Base-by-base conservation (phyloP, 2,113 vertebrate species). In the Corynorhinus townsendii region DNA sequence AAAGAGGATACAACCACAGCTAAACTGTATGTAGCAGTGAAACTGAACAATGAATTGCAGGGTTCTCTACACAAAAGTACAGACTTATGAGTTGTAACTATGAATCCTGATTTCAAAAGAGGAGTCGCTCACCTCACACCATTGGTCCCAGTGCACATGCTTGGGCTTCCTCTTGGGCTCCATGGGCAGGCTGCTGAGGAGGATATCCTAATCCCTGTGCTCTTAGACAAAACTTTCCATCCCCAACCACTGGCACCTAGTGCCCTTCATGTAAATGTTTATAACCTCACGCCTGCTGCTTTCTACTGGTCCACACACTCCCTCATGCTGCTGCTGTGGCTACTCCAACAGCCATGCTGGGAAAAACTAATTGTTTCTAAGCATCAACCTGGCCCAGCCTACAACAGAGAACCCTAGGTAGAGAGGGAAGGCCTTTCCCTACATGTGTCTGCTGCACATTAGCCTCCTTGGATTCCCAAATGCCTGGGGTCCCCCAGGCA, bases 231-330 rank as follows among this genome's bases (percentile, higher is more conserved):
- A 73, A 35, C 14, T 26, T 52, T 59, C 71, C 11, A 0, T 16
- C 35, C 19, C 62, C 19, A 38, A 5, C 5, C 75, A 20, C 22
- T 5, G 4, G 12, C 45, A 14, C 40, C 3, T 1, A 28, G 4
- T 26, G 62, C 45, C 43, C 14, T 64, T 35, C 33, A 8, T 11
- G 7, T 52, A 16, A 17, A 45, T 40, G 47, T 40, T 43, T 16
- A 22, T 5, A 20, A 1, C 10, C 45, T 52, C 72, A 0, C 4
- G 0, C 8, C 28, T 11, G n/a, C 38, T 22, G 4, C 75, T 64
- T 40, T 24, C 87, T 45, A 4, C 54, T 49, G 68, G 47, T n/a
- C 5, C 6, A 28, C 28, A 8, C 10, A 22, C 35, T 14, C 45
- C 35, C 0, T 38, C 35, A 3, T 17, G 20, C 62, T 17, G 22